Evolutionary conservation across 2,113 vertebrate genomes (phyloP).

Genomic region (Protomyctophum bolini): DNA sequence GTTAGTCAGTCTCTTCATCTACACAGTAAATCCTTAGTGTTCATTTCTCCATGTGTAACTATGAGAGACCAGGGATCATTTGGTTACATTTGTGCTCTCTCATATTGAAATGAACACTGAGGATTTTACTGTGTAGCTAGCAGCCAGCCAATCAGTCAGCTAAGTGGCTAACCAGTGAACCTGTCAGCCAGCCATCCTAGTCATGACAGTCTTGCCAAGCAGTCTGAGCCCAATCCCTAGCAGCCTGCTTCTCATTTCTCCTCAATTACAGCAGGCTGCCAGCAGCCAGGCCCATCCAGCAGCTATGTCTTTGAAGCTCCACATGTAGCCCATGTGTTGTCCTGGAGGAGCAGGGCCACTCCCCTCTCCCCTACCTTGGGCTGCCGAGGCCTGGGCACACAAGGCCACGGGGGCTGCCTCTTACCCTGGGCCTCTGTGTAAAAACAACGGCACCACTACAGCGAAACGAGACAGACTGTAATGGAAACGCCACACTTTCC

Average conservation of each 20-base stretch:
- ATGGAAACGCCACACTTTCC: slow-evolving; percentile 77
- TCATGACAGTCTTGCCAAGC: slow-evolving; percentile 17
- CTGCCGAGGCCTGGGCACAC: slow-evolving; percentile 34
- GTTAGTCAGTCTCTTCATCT: not conserved
- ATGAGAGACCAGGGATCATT: too few species aligned
- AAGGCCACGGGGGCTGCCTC: slow-evolving; percentile 43
- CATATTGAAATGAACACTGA: too few species aligned
- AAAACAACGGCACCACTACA: slow-evolving; percentile 70
- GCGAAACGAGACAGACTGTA: slow-evolving; percentile 71
- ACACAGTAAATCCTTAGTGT: too few species aligned
- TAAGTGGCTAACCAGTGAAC: not conserved
- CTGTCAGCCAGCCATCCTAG: slow-evolving; percentile 5
- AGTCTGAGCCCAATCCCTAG: slow-evolving; percentile 25
- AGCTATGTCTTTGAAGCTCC: slow-evolving; percentile 62
- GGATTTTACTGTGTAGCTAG: too few species aligned
- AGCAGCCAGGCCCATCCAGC: slow-evolving; percentile 34
- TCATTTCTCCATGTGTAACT: too few species aligned
- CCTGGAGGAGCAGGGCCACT: slow-evolving; percentile 22
- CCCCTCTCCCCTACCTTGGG: slow-evolving; percentile 8
- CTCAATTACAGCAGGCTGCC: slow-evolving; percentile 48
- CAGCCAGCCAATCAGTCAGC: not conserved
- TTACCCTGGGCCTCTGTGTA: slow-evolving; percentile 60
- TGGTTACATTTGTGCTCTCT: too few species aligned
- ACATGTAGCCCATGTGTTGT: slow-evolving; percentile 64
- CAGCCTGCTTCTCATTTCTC: slow-evolving; percentile 44